phyloP scores from a whole-genome alignment of 2,888 invertebrate genomes.

The Sinohyriopsis cumingii region DNA sequence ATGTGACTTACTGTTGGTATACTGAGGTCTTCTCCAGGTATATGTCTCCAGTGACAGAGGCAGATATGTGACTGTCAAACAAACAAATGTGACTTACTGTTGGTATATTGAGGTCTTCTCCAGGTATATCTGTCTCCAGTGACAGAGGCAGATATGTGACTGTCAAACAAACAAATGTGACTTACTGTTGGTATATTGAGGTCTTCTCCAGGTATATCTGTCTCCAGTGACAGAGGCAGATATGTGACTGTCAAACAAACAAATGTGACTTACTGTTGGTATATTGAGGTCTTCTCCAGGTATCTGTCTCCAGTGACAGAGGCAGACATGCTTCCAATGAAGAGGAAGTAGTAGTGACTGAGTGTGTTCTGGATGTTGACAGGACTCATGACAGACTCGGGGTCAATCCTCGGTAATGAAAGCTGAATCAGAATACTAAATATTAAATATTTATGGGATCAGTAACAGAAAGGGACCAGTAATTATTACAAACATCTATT shows the following conservation, averaged over 20 bases:
- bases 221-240: constrained; percentile 70
- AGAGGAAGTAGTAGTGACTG: constrained; percentile 95
- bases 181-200: constrained; percentile 83
- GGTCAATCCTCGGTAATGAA: constrained; percentile 38
- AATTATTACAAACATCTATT: not conserved
- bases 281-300: constrained; percentile 83
- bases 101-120: constrained; percentile 84
- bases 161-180: too few relatives aligned
- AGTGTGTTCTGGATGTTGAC: constrained; percentile 81
- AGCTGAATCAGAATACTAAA: constrained; percentile 17
- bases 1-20: constrained; percentile 79
- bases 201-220: constrained; percentile 81
- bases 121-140: constrained; percentile 77
- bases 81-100: constrained; percentile 76
- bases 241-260: not conserved
- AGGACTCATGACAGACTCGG: constrained; percentile 58
- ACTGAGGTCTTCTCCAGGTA: constrained; percentile 84
- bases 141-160: constrained; percentile 74
- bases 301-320: constrained; percentile 73
- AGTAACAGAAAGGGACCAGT: not conserved
- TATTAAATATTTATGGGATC: not conserved
- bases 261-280: constrained; percentile 78
- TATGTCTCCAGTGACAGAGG: constrained; percentile 69
- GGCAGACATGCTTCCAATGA: constrained; percentile 85
- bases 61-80: too few relatives aligned